Evolutionary conservation across 2,888 invertebrate genomes (phyloP).

Genomic region (Lepeophtheirus nordmannii): DNA sequence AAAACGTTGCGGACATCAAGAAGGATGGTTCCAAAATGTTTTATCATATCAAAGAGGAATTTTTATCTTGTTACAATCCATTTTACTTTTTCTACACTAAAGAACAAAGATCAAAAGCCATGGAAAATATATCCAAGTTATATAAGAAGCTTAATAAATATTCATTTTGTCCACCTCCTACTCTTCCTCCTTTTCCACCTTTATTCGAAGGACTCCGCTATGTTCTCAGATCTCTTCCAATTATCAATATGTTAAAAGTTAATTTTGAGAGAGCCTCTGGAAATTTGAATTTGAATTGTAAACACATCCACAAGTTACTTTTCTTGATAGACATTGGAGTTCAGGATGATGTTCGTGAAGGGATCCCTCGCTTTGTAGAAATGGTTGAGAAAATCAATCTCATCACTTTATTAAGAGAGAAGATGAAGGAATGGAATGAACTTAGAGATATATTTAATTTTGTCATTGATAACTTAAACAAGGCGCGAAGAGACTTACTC

Average conservation of each 20-base stretch:
- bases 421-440: neutral
- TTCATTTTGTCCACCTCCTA: neutral
- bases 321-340: neutral
- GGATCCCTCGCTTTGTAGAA: neutral
- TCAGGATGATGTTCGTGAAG: constrained; percentile 1
- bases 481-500: neutral
- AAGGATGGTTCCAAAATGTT: neutral
- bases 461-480: neutral
- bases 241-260: constrained; percentile 4
- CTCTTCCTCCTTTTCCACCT: constrained; percentile 2
- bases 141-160: neutral
- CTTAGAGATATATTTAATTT: neutral
- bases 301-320: neutral
- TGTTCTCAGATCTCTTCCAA: constrained; percentile 3
- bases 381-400: neutral
- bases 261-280: neutral
- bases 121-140: neutral
- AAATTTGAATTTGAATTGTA: neutral
- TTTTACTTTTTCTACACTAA: constrained; percentile 18
- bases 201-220: constrained; percentile 9
- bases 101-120: constrained; percentile 9
- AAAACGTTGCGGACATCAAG: neutral
- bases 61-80: constrained; percentile 16
- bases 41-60: neutral
- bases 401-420: neutral